These are phyloP conservation scores for Leptinotarsa rubiginosa DNA, from an alignment of 2,888 invertebrate species.

Conservation along the genomic window DNA sequence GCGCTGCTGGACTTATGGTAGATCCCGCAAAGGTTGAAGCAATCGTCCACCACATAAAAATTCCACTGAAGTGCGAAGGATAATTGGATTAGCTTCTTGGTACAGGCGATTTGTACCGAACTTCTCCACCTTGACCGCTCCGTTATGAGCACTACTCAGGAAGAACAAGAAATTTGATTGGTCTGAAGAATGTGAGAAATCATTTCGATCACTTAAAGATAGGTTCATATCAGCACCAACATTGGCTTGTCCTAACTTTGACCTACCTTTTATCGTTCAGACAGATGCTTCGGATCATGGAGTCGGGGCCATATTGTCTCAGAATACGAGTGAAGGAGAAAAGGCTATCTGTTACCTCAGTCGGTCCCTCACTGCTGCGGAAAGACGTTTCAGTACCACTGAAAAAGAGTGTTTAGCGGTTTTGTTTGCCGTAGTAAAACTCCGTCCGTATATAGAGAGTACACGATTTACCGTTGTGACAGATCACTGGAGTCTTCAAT, in stretches of 20 bases:
- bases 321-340: slow-evolving; percentile 11
- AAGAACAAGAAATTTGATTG: slow-evolving; percentile 9
- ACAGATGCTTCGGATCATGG: not conserved
- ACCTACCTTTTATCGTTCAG: slow-evolving; percentile 24
- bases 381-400: not conserved
- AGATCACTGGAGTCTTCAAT: slow-evolving; percentile 16
- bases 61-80: slow-evolving; percentile 24
- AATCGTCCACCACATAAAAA: slow-evolving; percentile 14
- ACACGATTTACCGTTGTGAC: slow-evolving; percentile 19
- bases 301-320: not conserved
- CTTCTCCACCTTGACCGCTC: slow-evolving; percentile 18
- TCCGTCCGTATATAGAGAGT: slow-evolving; percentile 9
- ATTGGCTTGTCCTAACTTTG: slow-evolving; percentile 29
- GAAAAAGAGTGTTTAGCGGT: slow-evolving; percentile 3
- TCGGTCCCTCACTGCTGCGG: slow-evolving; percentile 1
- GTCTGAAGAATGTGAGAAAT: slow-evolving; percentile 1
- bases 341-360: not conserved
- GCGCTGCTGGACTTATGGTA: slow-evolving; percentile 28
- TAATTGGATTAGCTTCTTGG: slow-evolving; percentile 28
- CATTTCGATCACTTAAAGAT: slow-evolving; percentile 9
- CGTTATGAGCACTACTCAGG: not conserved
- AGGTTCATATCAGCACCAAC: not conserved
- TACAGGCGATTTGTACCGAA: slow-evolving; percentile 30
- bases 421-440: no score
- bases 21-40: slow-evolving; percentile 37